phyloP scores from a whole-genome alignment of 2,113 vertebrate species.

The Uropsilus gracilis region DNA sequence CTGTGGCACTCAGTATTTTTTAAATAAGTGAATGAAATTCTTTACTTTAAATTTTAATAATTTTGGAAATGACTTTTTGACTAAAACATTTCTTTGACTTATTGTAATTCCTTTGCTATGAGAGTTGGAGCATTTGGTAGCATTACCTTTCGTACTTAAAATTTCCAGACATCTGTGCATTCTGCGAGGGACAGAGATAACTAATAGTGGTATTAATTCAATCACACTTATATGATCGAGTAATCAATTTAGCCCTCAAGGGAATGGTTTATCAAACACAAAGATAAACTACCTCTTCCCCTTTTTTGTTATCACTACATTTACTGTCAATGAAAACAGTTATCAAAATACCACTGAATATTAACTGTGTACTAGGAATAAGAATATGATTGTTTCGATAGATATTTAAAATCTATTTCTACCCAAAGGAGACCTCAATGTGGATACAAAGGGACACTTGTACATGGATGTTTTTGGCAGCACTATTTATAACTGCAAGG shows the following conservation, averaged over 20 bases:
- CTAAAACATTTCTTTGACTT: constrained; percentile 5
- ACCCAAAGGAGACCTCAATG: too few relatives aligned
- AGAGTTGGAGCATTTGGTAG: neutral
- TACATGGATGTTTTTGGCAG: too few relatives aligned
- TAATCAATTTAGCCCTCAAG: neutral
- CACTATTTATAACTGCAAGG: too few relatives aligned
- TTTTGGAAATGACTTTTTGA: constrained; percentile 13
- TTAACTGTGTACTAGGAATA: too few relatives aligned
- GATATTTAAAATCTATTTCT: too few relatives aligned
- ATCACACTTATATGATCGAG: neutral
- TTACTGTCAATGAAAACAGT: neutral
- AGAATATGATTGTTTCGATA: too few relatives aligned
- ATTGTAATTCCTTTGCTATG: neutral
- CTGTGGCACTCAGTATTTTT: neutral
- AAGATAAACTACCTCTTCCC: neutral
- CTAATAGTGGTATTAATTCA: neutral
- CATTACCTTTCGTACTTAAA: neutral
- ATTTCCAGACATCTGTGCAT: neutral
- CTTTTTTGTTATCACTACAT: neutral
- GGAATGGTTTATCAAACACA: neutral
- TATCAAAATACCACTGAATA: neutral
- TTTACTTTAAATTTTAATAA: neutral
- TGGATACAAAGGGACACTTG: too few relatives aligned
- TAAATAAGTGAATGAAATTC: neutral
- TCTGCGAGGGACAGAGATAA: neutral